Evolutionary conservation across 2,797 vertebrate species (phyloP).

Genomic region (Coracias cyanogaster): DNA sequence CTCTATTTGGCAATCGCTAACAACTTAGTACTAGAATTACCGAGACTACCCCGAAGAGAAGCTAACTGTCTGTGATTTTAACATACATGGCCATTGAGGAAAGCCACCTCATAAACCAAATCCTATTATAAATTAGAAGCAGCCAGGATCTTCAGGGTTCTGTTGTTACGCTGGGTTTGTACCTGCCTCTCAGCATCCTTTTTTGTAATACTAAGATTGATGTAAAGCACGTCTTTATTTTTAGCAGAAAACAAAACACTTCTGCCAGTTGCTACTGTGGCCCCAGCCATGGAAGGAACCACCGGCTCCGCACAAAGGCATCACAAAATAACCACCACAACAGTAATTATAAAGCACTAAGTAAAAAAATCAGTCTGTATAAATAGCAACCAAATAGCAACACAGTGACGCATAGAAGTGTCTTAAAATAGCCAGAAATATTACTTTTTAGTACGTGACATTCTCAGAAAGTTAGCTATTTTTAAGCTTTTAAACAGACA

Average conservation of each 20-base stretch:
- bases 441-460: constrained; percentile 1
- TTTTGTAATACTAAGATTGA: not conserved
- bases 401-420: not conserved
- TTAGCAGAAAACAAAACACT: not conserved
- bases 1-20: not conserved
- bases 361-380: not conserved
- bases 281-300: not conserved
- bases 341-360: not conserved
- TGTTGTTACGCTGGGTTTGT: not conserved
- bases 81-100: not conserved
- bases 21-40: not conserved
- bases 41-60: not conserved
- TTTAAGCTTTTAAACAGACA: constrained; percentile 12
- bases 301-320: not conserved
- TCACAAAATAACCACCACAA: not conserved
- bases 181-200: not conserved
- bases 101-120: not conserved
- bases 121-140: not conserved
- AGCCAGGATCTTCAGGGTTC: not conserved
- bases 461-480: constrained; percentile 29
- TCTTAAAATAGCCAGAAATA: constrained; percentile 22
- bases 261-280: not conserved
- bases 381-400: constrained; percentile 32
- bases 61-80: not conserved
- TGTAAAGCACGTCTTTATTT: not conserved